Base-by-base conservation (phyloP, 2,113 vertebrate species). In the Chloropsis cyanopogon region DNA sequence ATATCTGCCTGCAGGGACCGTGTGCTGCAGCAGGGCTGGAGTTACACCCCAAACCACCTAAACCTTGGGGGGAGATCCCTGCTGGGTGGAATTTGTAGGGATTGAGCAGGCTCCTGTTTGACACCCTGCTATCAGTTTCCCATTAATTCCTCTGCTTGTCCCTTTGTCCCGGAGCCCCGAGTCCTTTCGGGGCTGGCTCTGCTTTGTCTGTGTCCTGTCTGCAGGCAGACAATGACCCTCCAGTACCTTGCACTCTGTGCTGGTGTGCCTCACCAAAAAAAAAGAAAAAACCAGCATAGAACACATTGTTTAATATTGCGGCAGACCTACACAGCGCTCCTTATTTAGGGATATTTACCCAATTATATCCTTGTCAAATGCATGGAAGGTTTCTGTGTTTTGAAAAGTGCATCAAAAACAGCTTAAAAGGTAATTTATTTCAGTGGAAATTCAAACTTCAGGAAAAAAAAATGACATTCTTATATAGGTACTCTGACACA, bases 121-220 rank as follows among this genome's bases (percentile, higher is more conserved):
- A 68, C 83, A 73, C 35, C 13, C n/a, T 28, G 37, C 26, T 64
- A 82, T 65, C 91, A 81, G 75, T 86, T 90, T 92, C 28, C 68
- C 70, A 77, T 88, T 89, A 86, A 93, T 90, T 83, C 68, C 12
- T 92, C 75, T 60, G 50, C 82, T 61, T 10, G 35, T 75, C 49
- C 54, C 91, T 97, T 96, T 96, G 94, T 94, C 66, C 64, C 88
- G 14, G 60, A 86, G 47, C 57, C 75, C 26, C 42, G 65, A 4
- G 52, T 83, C 54, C 94, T 82, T 65, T 73, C 85, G 91, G 64
- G 61, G 88, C 70, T 53, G 25, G 14, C 61, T 46, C 24, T 80
- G 77, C 88, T 86, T 64, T 96, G 61, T 91, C 76, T 57, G 31
- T 76, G 72, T 16, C 37, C n/a, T 75, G 63, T 21, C 75, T 93